Base-by-base conservation (phyloP, 2,888 invertebrate genomes). In the Tiphia femorata region DNA sequence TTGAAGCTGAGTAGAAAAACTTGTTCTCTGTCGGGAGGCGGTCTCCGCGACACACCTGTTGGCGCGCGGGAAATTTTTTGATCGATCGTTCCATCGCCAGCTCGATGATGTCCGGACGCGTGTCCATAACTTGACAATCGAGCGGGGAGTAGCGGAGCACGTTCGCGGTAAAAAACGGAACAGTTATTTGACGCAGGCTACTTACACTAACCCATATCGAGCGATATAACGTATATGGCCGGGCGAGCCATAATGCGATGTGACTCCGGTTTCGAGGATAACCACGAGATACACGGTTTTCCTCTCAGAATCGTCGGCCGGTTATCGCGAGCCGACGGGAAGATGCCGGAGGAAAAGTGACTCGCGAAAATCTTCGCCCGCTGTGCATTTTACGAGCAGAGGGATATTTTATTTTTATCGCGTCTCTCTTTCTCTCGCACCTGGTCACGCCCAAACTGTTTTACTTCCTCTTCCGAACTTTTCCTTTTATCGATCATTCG, bases 1-100 rank as follows among this genome's bases (percentile, higher is more conserved):
- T n/a, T 8, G 33, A 66, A 68, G 60, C 60, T 73, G 76, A 82
- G 82, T 82, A 81, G 77, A 81, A 80, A 81, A 77, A 77, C 81
- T 76, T 82, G 82, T 81, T 76, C 67, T 56, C 17, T 70, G 75
- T 78, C 77, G 72, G 48, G 52, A 67, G 38, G 64, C 67, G 58
- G 59, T 37, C 56, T 56, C 61, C 61, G 64, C 67, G 76, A 73
- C 75, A n/a, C n/a, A 78, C 76, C 76, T 78, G 77, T 79, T 75
- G 75, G 44, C 60, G 61, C 64, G 62, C 58, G 66, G 73, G 76
- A 77, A n/a, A n/a, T n/a, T 76, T 14, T 70, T 81, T 82, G 82
- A 81, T 81, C 78, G 82, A 82, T 82, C 71, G 71, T 40, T 61
- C 62, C 56, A 64, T 33, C 12, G 30, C 57, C 49, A 58, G 49